phyloP scores from a whole-genome alignment of 2,888 invertebrate species.

The Pycnomerus fuliginosus region DNA sequence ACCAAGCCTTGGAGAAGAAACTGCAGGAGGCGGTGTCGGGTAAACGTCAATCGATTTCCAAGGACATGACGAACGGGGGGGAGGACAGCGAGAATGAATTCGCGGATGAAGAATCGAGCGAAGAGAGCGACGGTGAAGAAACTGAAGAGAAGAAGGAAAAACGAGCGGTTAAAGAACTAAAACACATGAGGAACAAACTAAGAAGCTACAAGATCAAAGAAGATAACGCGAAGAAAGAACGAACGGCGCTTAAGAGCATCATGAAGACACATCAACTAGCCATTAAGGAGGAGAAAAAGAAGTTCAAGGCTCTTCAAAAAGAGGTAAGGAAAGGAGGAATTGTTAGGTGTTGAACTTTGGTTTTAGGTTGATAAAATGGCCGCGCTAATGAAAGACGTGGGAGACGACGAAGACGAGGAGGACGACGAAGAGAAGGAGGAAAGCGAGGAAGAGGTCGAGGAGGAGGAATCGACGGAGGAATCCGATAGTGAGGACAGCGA shows the following conservation, averaged over 20 bases:
- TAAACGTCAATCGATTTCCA: slow-evolving; percentile 27
- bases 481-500: slow-evolving; percentile 65
- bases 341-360: not conserved
- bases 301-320: slow-evolving; percentile 79
- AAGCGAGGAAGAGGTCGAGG: slow-evolving; percentile 58
- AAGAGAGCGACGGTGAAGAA: slow-evolving; percentile 66
- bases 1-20: slow-evolving; percentile 75
- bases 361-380: slow-evolving; percentile 85
- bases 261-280: slow-evolving; percentile 79
- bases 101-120: slow-evolving; percentile 57
- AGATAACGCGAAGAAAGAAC: slow-evolving; percentile 73
- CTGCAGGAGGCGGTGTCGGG: slow-evolving; percentile 63
- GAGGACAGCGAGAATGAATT: slow-evolving; percentile 55
- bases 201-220: slow-evolving; percentile 64
- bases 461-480: slow-evolving; percentile 55
- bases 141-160: slow-evolving; percentile 63
- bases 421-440: slow-evolving; percentile 64
- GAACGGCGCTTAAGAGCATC: slow-evolving; percentile 74
- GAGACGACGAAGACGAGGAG: slow-evolving; percentile 66
- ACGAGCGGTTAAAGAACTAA: slow-evolving; percentile 66
- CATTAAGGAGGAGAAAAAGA: slow-evolving; percentile 77
- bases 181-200: slow-evolving; percentile 61
- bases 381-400: slow-evolving; percentile 78
- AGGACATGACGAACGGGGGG: slow-evolving; percentile 53
- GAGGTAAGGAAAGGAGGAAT: slow-evolving; percentile 59